Evolutionary conservation across 2,888 invertebrate genomes (phyloP).

Genomic region (Thereva unica): DNA sequence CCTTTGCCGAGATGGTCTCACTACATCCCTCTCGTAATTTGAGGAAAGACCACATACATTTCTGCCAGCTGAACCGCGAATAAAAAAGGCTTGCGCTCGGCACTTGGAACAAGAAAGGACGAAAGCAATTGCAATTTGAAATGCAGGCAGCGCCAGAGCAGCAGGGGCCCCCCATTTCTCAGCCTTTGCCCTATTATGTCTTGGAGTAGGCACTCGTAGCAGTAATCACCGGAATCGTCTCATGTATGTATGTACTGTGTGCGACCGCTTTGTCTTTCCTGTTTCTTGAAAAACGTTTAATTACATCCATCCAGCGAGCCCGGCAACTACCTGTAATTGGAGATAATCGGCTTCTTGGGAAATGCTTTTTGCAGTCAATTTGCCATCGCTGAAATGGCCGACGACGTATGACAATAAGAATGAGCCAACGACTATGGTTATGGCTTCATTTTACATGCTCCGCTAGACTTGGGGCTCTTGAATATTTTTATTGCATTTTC

Average conservation of each 20-base stretch:
- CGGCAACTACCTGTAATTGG: conserved; percentile 37
- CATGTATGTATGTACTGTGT: neutral
- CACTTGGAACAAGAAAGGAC: neutral
- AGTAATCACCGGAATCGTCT: conserved; percentile 28
- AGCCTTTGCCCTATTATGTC: no score
- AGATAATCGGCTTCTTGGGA: conserved; percentile 39
- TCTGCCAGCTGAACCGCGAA: neutral
- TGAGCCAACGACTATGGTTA: neutral
- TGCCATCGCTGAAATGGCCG: conserved; percentile 10
- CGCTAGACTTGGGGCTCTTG: no score
- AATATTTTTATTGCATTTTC: no score
- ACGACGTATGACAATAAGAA: conserved; percentile 11
- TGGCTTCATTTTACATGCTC: no score
- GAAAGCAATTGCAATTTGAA: neutral
- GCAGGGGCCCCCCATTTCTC: no score
- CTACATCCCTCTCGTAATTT: conserved; percentile 8
- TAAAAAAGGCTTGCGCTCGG: neutral
- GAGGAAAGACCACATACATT: neutral
- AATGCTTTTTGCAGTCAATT: conserved; percentile 38
- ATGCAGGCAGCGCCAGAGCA: no score
- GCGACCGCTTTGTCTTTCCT: conserved; percentile 21
- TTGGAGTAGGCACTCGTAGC: conserved; percentile 3
- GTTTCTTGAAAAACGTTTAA: conserved; percentile 35
- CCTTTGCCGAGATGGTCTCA: conserved; percentile 3
- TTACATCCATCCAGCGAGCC: conserved; percentile 29